Percentiles rank a stretch among this genome's conserved stretches.
phyloP scores from a whole-genome alignment of 2,888 invertebrate genomes.

The Clivina fossor region DNA sequence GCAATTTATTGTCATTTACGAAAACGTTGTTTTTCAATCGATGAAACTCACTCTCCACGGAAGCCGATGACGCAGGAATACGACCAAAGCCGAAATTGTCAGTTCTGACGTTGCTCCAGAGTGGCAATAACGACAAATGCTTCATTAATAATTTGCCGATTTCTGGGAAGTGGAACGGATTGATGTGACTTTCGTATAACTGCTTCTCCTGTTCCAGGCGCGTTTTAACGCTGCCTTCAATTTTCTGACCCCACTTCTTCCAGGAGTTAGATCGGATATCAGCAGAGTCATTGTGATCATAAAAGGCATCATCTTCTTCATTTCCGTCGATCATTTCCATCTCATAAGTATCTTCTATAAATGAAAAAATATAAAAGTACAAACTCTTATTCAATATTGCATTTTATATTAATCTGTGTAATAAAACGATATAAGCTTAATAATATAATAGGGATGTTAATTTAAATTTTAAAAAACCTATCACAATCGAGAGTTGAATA shows the following conservation, averaged over 20 bases:
- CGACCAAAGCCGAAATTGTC: not conserved
- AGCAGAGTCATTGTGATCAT: not conserved
- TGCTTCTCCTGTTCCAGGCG: not conserved
- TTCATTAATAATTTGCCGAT: not conserved
- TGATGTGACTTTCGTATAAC: not conserved
- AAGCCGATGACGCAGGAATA: constrained; percentile 1
- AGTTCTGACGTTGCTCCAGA: not conserved
- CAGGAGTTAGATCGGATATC: constrained; percentile 11
- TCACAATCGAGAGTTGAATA: no score
- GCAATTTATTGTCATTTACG: not conserved
- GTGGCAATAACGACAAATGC: not conserved
- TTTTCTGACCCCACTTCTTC: constrained; percentile 8
- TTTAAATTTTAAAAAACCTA: no score
- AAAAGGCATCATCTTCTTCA: constrained; percentile 9
- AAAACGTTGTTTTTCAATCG: constrained; percentile 12
- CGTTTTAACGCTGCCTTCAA: not conserved
- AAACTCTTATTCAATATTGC: no score
- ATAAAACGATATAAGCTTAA: no score
- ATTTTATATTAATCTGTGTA: no score
- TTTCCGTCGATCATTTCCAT: constrained; percentile 4
- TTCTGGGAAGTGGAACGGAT: not conserved
- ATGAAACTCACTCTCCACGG: constrained; percentile 17
- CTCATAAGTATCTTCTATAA: not conserved
- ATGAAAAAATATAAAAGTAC: no score
- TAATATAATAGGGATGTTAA: no score